phyloP scores from a whole-genome alignment of 2,797 vertebrate species.

The Margarornis squamiger region DNA sequence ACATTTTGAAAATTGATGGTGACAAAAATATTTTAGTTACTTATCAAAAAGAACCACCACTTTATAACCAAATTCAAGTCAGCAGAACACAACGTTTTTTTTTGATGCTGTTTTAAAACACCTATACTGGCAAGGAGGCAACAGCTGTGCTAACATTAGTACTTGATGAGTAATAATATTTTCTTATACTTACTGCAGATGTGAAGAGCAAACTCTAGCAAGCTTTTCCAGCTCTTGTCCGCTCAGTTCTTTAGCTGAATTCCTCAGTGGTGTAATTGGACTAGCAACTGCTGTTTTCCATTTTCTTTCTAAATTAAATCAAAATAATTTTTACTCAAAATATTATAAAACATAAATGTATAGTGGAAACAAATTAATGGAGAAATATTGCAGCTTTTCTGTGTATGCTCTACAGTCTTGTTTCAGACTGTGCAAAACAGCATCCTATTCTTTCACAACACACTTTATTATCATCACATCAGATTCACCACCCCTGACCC shows the following conservation, averaged over 20 bases:
- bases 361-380: background rate
- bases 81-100: background rate
- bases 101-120: background rate
- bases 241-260: conserved; percentile 75
- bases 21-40: background rate
- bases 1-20: background rate
- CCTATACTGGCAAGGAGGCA: background rate
- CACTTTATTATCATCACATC: background rate
- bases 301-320: conserved; percentile 83
- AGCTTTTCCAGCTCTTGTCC: conserved; percentile 84
- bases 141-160: background rate
- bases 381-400: background rate
- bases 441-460: background rate
- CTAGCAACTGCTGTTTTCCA: conserved; percentile 74
- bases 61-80: background rate
- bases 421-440: background rate
- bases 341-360: background rate
- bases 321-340: conserved; percentile 27
- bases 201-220: conserved; percentile 87
- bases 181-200: conserved; percentile 85
- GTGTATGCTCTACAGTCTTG: background rate
- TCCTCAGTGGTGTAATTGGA: conserved; percentile 33
- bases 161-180: background rate
- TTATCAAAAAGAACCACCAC: background rate
- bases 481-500: background rate